phyloP scores from a whole-genome alignment of 2,888 invertebrate species.

The Diadegma fenestrale region DNA sequence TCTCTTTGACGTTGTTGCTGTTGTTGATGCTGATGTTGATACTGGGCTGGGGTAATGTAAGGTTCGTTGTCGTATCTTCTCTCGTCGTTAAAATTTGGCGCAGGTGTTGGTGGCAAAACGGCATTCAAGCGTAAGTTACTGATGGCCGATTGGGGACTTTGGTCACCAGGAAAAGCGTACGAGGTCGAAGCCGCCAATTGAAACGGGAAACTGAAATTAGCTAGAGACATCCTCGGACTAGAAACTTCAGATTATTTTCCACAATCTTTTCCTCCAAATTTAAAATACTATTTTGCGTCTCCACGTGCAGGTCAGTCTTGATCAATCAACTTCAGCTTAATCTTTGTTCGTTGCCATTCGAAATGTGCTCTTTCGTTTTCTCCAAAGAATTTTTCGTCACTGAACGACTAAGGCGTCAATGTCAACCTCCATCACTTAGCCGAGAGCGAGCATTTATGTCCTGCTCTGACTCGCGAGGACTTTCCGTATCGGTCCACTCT shows the following conservation, averaged over 20 bases:
- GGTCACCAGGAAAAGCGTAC: slow-evolving; percentile 78
- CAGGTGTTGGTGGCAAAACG: slow-evolving; percentile 76
- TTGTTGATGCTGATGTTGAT: slow-evolving; percentile 76
- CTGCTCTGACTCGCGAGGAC: slow-evolving; percentile 56
- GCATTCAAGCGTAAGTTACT: slow-evolving; percentile 79
- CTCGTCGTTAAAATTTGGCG: slow-evolving; percentile 75
- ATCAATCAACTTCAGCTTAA: slow-evolving; percentile 1
- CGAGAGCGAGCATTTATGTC: slow-evolving; percentile 35
- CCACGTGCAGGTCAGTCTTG: not conserved
- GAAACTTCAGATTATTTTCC: slow-evolving; percentile 48
- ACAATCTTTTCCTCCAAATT: not conserved
- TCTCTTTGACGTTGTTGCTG: slow-evolving; percentile 69
- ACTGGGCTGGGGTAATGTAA: slow-evolving; percentile 77
- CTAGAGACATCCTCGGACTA: slow-evolving; percentile 79
- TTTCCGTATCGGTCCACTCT: slow-evolving; percentile 49
- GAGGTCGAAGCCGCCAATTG: slow-evolving; percentile 80
- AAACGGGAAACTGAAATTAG: slow-evolving; percentile 82
- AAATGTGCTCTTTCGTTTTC: not conserved
- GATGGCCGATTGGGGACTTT: slow-evolving; percentile 74
- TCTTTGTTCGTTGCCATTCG: not conserved
- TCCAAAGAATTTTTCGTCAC: slow-evolving; percentile 28
- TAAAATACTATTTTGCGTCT: not conserved
- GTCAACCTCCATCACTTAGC: slow-evolving; percentile 68
- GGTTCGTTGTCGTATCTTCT: slow-evolving; percentile 78
- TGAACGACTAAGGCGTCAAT: slow-evolving; percentile 53